Evolutionary conservation across 2,888 invertebrate species (phyloP), one percentile per base, ranked within the genome.

Genomic region (Idaea biselata): DNA sequence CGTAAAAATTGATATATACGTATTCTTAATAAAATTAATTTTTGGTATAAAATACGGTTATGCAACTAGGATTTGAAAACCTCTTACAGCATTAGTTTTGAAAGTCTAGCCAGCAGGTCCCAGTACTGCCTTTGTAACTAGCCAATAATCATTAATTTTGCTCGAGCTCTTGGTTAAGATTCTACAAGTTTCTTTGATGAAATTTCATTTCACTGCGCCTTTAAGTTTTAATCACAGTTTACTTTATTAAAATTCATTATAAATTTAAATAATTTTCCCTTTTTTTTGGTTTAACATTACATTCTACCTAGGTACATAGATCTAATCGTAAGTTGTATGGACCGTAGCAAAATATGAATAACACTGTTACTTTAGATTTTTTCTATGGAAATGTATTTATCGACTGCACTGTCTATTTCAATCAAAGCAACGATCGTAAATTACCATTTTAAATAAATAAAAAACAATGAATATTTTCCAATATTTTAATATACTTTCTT

Each of bases 121-220:
- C 25, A 63, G 62, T 33, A 18, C 60, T 58, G 61, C 60, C 64
- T 71, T 66, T 60, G 59, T 60, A 58, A 67, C 66, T 62, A 60
- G 68, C 72, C 72, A 77, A 78, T 78, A 76, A 75, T 73, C 75
- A 81, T 80, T 77, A 76, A 80, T 80, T 78, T 76, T 70, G 73
- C 69, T 65, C 58, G 68, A 73, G 70, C 67, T 72, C 73, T 44
- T 73, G 73, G 62, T 70, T 63, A 64, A 68, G 75, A 75, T 74
- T 77, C 71, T 55, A 68, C 66, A 70, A 71, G 68, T 70, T 74
- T 72, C 75, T 75, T 76, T 77, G 74, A 75, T 70, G 69, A 70
- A 76, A 76, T 73, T 75, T 74, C 60, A 73, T 76, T 77, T 76
- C 73, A 76, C 73, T 65, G 63, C 71, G 58, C 57, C 60, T 67